Evolutionary conservation across 2,888 invertebrate species (phyloP), one percentile per base, ranked within the genome.

Genomic region (Drosophila parthenogenetica): DNA sequence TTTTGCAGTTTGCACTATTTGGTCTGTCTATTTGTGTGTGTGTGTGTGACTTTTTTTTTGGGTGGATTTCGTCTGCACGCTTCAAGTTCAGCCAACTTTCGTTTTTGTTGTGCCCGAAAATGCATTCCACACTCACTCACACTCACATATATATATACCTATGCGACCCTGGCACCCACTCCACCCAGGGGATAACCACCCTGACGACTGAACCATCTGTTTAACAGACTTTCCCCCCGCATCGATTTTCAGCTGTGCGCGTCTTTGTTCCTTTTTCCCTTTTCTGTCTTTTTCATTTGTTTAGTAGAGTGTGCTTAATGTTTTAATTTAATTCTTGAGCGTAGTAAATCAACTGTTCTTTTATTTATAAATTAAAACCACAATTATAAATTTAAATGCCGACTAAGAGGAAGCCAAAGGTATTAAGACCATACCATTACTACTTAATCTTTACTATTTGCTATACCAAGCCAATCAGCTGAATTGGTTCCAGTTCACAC

Each of bases 61-160:
- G 74, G 65, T 67, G 62, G 63, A 25, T 65, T 79, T 67, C 55
- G 57, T 40, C 53, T 62, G 58, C 58, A 55, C 32, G 53, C 74
- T 81, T 72, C 87, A 88, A 86, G 86, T 86, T 86, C 86, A 88
- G 75, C 81, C 81, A 86, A 86, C 86, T 86, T 86, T 86, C 87
- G 69, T 80, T 86, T 85, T 86, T 85, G 79, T 83, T 83, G 66
- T 81, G 77, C 68, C 80, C 78, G 57, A 85, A 81, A 76, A 58
- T 82, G 81, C 82, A 77, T 10, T 22, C 42, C 19, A 46, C 42
- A 46, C 49, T 49, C 22, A 35, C 29, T 48, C 14, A 54, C 17
- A 29, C 19, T 32, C n/a, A 13, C 48, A 37, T 16, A n/a, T 45
- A 40, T 17, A 49, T 17, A 37, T 16, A n/a, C 50, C 45, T 17